A percentile compares a stretch with the other conserved stretches of the same genome.
These are phyloP conservation scores for Phoxinus phoxinus DNA, from an alignment of 2,113 vertebrate genomes.

Conservation along the genomic window DNA sequence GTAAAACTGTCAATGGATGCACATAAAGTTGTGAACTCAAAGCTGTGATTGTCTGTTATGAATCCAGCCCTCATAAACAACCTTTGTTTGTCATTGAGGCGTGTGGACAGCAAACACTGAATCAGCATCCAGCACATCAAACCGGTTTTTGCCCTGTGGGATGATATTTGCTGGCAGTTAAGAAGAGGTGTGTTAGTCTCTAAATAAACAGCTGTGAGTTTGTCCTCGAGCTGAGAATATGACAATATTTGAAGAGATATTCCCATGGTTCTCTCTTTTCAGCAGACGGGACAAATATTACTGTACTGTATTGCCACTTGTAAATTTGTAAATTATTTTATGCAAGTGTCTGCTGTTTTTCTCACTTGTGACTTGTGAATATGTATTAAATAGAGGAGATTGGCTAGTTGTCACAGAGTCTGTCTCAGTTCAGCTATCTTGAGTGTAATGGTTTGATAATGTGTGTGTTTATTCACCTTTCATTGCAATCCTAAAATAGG, in stretches of 20 bases:
- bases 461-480: neutral
- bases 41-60: neutral
- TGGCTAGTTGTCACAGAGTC: neutral
- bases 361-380: neutral
- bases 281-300: neutral
- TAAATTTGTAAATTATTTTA: neutral
- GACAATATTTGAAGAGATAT: conserved; percentile 13
- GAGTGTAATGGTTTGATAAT: neutral
- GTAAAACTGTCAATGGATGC: neutral
- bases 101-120: conserved; percentile 2
- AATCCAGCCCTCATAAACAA: neutral
- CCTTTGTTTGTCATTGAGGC: conserved; percentile 3
- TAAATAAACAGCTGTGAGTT: conserved; percentile 23
- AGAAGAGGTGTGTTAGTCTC: neutral
- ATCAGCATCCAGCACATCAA: conserved; percentile 9
- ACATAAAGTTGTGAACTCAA: neutral
- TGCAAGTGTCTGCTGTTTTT: neutral
- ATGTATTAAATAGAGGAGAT: neutral
- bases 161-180: conserved; percentile 14
- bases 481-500: neutral
- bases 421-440: neutral
- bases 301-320: neutral
- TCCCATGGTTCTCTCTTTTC: neutral
- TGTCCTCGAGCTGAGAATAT: conserved; percentile 1
- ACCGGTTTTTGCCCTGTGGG: conserved; percentile 11